A percentile compares a stretch with the other conserved stretches of the same genome.
phyloP scores from a whole-genome alignment of 2,797 vertebrate genomes.

The Buceros bicornis region DNA sequence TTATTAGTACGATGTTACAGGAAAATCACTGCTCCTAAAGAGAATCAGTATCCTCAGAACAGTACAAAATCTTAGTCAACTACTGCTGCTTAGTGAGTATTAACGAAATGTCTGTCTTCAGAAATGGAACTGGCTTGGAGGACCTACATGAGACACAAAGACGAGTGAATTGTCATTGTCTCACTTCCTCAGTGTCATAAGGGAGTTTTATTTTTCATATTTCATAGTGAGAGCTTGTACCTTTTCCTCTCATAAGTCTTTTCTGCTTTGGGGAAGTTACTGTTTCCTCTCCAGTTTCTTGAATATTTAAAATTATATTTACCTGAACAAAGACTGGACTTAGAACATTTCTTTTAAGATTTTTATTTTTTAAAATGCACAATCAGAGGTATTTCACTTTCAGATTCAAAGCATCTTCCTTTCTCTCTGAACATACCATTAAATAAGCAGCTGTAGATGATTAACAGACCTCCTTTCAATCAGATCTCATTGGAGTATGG shows the following conservation, averaged over 20 bases:
- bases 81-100: not conserved
- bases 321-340: not conserved
- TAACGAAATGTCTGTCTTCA: not conserved
- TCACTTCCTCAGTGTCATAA: not conserved
- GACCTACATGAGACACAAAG: not conserved
- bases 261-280: not conserved
- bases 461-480: not conserved
- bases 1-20: not conserved
- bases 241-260: not conserved
- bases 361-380: not conserved
- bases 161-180: not conserved
- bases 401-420: not conserved
- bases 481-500: not conserved
- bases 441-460: not conserved
- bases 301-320: not conserved
- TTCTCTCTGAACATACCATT: not conserved
- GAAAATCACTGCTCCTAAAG: not conserved
- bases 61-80: not conserved
- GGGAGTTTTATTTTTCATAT: not conserved
- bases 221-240: not conserved
- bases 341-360: not conserved
- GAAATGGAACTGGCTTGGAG: not conserved
- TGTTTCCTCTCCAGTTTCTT: not conserved
- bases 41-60: not conserved
- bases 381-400: not conserved